Conservation (phyloP, 2,113 vertebrate genomes). For the Rattus norvegicus region GRCr8 NC_086027.1:51708501-51709000, state of each 20-base stretch:
- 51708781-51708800: constrained; percentile 76
- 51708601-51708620: not conserved
- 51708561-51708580: not conserved
- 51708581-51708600: not conserved
- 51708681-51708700: constrained; percentile 79
- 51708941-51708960: too few species aligned
- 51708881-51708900: constrained; percentile 67
- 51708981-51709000: too few species aligned
- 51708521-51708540: not conserved
- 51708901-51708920: constrained; percentile 26
- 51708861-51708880: constrained; percentile 55
- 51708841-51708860: constrained; percentile 57
- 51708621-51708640: not conserved
- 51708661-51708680: constrained; percentile 77
- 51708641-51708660: constrained; percentile 27
- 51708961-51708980: too few species aligned
- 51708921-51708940: too few species aligned
- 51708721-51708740: constrained; percentile 84
- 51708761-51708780: constrained; percentile 82
- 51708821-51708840: constrained; percentile 57
- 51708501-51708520: not conserved
- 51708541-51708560: not conserved
- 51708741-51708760: constrained; percentile 82
- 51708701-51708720: constrained; percentile 80
- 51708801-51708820: constrained; percentile 77